Evolutionary conservation across 2,888 invertebrate genomes (phyloP), one percentile per base, ranked within the genome.

Genomic region (Hybos culiciformis): DNA sequence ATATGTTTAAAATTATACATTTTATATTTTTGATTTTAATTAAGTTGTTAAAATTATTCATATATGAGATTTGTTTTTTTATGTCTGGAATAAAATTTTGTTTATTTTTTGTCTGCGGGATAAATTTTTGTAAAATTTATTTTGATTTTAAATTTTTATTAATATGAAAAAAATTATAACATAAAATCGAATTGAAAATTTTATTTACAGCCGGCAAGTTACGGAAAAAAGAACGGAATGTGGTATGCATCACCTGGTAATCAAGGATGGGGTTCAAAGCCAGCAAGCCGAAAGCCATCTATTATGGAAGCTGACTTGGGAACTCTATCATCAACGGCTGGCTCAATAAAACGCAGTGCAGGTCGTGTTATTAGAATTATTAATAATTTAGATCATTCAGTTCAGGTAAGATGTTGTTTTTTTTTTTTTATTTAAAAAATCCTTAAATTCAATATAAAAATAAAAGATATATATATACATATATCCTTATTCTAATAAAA

Each of bases 361-460:
- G 84, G 88, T 39, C 73, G 87, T 53, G 84, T 91, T 54, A 90
- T 94, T 61, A 75, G 92, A 53, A 88, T 94, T 60, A 86, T 93
- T 60, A 93, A 93, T 67, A 91, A 91, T 64, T 80, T 84, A 73
- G 85, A 91, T 66, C 88, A 91, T 63, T 83, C 87, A 31, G 83
- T 88, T 55, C 87, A 88, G 78, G 87, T 86, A 64, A 65, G 56
- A n/a, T n/a, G n/a, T n/a, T n/a, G n/a, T n/a, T n/a, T n/a, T n/a
- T n/a, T n/a, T n/a, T n/a, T n/a, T n/a, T n/a, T n/a, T n/a, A n/a
- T n/a, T n/a, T n/a, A n/a, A n/a, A n/a, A n/a, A n/a, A n/a, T n/a
- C n/a, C n/a, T n/a, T n/a, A n/a, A n/a, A n/a, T n/a, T n/a, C n/a
- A n/a, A n/a, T n/a, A n/a, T n/a, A n/a, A n/a, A n/a, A n/a, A n/a